Conservation (phyloP, 92 coral and sea anemone species). For the Epizoanthus rinbou region DNA sequence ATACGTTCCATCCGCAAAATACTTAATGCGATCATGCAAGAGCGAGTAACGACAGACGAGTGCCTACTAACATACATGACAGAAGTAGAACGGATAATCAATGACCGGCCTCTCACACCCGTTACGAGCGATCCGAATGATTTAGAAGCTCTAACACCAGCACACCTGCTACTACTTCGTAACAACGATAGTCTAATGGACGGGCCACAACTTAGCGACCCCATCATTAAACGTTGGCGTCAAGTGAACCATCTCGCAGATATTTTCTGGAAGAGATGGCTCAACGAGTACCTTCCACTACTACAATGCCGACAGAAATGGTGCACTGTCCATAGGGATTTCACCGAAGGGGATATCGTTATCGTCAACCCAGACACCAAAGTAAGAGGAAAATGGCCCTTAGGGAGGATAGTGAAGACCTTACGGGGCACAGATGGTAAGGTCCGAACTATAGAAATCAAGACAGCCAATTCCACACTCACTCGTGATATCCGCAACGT, state of each 20-base stretch:
- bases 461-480: not conserved
- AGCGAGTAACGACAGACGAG: constrained; percentile 1
- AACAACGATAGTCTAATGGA: not conserved
- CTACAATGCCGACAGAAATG: not conserved
- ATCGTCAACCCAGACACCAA: not conserved
- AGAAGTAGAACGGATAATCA: constrained; percentile 1
- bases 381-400: not conserved
- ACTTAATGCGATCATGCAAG: not conserved
- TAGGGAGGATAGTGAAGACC: not conserved
- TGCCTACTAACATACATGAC: constrained; percentile 3
- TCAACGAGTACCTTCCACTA: constrained; percentile 1
- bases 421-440: not conserved
- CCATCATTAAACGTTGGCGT: not conserved
- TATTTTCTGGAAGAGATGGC: too few species aligned
- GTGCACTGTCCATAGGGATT: not conserved
- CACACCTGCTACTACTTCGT: not conserved
- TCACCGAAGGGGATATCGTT: constrained; percentile 1
- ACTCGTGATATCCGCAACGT: not conserved
- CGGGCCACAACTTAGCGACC: not conserved
- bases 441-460: not conserved
- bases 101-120: constrained; percentile 8
- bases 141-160: not conserved
- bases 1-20: not conserved
- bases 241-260: constrained; percentile 5
- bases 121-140: constrained; percentile 6